A percentile compares a stretch with the other conserved stretches of the same genome.
Conservation (phyloP, 2,888 invertebrate genomes). For the Pocota personata region DNA sequence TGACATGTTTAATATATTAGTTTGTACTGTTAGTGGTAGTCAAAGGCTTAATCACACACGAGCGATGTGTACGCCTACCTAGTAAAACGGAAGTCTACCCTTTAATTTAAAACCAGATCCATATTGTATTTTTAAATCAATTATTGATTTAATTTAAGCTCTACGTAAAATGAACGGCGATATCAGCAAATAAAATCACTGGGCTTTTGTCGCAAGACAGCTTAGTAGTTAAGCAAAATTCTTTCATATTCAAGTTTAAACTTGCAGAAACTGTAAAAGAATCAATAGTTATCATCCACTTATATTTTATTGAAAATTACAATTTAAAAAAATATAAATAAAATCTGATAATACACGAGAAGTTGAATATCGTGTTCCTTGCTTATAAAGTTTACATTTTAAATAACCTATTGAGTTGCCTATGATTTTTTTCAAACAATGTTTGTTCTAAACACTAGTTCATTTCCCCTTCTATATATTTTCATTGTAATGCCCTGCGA, state of each 20-base stretch:
- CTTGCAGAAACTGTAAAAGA: not conserved
- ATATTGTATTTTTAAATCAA: too few species aligned
- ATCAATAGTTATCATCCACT: not conserved
- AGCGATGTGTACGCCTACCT: too few species aligned
- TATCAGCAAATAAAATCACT: too few species aligned
- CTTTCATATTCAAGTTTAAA: not conserved
- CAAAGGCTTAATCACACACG: too few species aligned
- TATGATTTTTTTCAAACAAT: conserved; percentile 49
- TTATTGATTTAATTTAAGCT: too few species aligned
- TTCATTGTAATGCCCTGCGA: conserved; percentile 76
- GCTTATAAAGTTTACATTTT: conserved; percentile 68
- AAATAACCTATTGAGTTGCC: conserved; percentile 59
- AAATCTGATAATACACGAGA: conserved; percentile 80
- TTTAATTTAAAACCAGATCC: too few species aligned
- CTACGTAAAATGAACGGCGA: too few species aligned
- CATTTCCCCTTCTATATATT: conserved; percentile 76
- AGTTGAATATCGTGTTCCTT: conserved; percentile 82
- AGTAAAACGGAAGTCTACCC: too few species aligned
- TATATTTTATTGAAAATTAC: conserved; percentile 14
- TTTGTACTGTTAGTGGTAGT: too few species aligned
- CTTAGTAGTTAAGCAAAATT: too few species aligned
- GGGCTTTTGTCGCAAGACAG: too few species aligned
- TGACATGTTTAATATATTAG: too few species aligned
- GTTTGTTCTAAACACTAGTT: conserved; percentile 51
- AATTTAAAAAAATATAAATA: conserved; percentile 15